Base-by-base conservation (phyloP, 1,140 invertebrate species). In the Trichogramma pretiosum region DNA sequence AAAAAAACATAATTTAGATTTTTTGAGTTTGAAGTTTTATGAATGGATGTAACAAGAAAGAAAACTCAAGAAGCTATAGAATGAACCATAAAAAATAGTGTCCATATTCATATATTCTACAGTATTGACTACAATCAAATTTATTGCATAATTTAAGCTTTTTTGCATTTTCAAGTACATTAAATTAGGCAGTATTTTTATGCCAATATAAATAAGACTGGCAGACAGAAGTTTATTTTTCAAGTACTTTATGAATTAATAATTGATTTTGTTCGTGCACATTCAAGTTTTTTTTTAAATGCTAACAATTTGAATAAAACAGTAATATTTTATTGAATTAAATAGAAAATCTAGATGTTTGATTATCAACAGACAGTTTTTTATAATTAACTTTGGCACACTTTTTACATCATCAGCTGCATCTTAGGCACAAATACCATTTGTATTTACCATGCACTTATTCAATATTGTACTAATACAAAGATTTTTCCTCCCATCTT, bases 361-460 rank as follows among this genome's bases (percentile, higher is more conserved):
- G 4, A 24, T 10, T 22, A 16, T 48, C 19, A 42, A 42, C 19
- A 46, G 38, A 46, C 26, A 23, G 37, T 37, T 51, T 26, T 14
- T 43, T 43, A 32, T 3, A 38, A 43, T 47, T 38, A 43, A 52
- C 39, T 52, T 52, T 52, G 50, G 50, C 50, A 52, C 45, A 47
- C 50, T 32, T 40, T 22, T 42, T 42, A 21, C 21, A 23, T 42
- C 39, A 28, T 36, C 13, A 5, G 3, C 21, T 22, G 9, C 21
- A 37, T 46, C 38, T 47, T 52, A 52, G 50, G 50, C 50, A 47
- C 50, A 47, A 38, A 40, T 34, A 13, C n/a, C n/a, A n/a, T n/a
- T n/a, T n/a, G n/a, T n/a, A n/a, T n/a, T n/a, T n/a, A n/a, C n/a
- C n/a, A n/a, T n/a, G n/a, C n/a, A n/a, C n/a, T n/a, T n/a, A n/a